A percentile compares a stretch with the other conserved stretches of the same genome.
phyloP scores from a whole-genome alignment of 2,888 invertebrate genomes.

The Yponomeuta sedellus region DNA sequence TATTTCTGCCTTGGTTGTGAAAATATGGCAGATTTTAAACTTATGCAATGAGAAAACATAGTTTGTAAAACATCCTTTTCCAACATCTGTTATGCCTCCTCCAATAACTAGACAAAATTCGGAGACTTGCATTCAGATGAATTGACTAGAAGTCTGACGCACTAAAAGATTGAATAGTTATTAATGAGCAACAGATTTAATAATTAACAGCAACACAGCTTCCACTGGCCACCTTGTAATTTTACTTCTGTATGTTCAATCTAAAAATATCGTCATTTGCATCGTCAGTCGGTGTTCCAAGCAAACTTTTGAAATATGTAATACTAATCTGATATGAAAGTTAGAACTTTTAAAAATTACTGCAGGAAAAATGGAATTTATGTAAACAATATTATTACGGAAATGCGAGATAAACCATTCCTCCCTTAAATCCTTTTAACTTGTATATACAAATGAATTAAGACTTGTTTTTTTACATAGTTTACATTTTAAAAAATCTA shows the following conservation, averaged over 20 bases:
- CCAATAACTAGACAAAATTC: neutral
- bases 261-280: neutral
- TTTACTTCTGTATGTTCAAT: neutral
- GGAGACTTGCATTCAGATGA: neutral
- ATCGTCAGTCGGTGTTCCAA: neutral
- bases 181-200: neutral
- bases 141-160: constrained; percentile 1
- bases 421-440: constrained; percentile 24
- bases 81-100: neutral
- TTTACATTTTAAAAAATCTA: constrained; percentile 55
- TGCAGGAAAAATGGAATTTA: neutral
- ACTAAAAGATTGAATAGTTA: neutral
- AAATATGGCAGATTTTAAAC: too few relatives aligned
- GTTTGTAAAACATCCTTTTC: neutral
- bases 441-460: constrained; percentile 55
- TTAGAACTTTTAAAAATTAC: neutral
- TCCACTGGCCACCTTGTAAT: neutral
- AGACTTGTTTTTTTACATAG: constrained; percentile 45
- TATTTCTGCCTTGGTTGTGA: too few relatives aligned
- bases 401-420: constrained; percentile 43
- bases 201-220: neutral
- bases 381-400: constrained; percentile 23
- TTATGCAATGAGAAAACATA: too few relatives aligned
- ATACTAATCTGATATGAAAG: constrained; percentile 23
- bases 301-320: neutral